phyloP scores from a whole-genome alignment of 1,140 invertebrate genomes.

The Pomacea maculata region DNA sequence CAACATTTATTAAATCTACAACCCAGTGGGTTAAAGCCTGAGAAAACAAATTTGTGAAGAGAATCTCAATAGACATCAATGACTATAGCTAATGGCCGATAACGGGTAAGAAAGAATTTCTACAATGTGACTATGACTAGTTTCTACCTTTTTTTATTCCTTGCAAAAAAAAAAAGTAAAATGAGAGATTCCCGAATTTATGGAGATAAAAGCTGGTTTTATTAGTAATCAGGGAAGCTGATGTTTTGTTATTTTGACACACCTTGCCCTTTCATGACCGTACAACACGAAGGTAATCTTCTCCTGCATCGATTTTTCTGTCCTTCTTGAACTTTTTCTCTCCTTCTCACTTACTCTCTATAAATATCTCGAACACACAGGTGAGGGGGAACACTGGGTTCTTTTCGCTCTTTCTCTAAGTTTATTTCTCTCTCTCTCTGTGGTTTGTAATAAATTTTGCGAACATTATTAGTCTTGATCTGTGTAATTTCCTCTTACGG shows the following conservation, averaged over 20 bases:
- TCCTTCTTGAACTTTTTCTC: neutral
- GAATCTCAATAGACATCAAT: neutral
- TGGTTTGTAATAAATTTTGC: neutral
- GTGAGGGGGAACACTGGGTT: too few species aligned
- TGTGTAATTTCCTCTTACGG: too few species aligned
- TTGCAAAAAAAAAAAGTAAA: too few species aligned
- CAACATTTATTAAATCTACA: neutral
- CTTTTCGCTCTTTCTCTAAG: neutral
- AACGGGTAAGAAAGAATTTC: neutral
- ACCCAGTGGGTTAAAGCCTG: neutral
- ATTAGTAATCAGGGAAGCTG: too few species aligned
- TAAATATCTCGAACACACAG: conserved; percentile 2
- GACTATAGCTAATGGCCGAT: neutral
- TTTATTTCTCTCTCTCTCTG: neutral
- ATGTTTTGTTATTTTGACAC: too few species aligned
- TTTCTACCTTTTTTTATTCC: too few species aligned
- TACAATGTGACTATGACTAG: neutral
- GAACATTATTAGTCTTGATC: too few species aligned
- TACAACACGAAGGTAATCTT: too few species aligned
- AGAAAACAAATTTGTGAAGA: neutral
- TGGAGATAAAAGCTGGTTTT: too few species aligned
- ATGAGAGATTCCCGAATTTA: too few species aligned
- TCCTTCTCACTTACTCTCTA: conserved; percentile 16
- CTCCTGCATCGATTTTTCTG: neutral
- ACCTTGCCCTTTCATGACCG: too few species aligned